Evolutionary conservation across 2,888 invertebrate species (phyloP), one percentile per base, ranked within the genome.

Genomic region (Drosophila lacicola): DNA sequence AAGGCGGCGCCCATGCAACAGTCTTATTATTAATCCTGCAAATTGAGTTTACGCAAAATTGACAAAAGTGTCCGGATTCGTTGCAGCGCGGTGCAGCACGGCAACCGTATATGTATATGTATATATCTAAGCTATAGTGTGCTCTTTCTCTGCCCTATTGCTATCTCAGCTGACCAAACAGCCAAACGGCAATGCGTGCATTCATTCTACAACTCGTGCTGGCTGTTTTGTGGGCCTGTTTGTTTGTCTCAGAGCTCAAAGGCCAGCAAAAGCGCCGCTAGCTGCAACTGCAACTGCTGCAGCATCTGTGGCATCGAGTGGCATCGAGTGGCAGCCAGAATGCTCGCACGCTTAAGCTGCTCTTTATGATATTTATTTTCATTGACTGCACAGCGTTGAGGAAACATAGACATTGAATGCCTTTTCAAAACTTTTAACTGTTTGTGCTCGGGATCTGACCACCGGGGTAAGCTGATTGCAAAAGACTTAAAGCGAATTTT

Each of bases 281-380:
- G 57, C 33, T 41, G 47, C 36, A 14, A 3, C 37, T 33, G 37
- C 11, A 13, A 29, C 37, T 57, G 37, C 21, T 57, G 57, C 29
- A 8, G 8, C 29, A 25, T 25, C 21, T 57, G 57, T 8, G 2
- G 8, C 29, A 25, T 25, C 8, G 6, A 25, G 6, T 25, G 25
- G 25, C 25, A 21, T 42, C 37, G 14, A 21, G 37, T 47, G 56
- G 42, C 21, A 50, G 37, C 44, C 14, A 29, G 14, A 37, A 61
- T 37, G 13, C 49, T 33, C 14, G 37, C 50, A 51, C 71, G 69
- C 62, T 66, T 84, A 87, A 85, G 87, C 87, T 79, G 63, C 79
- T 70, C 73, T 77, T 85, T 87, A 80, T 82, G 82, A 87, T 85
- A 87, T 85, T 85, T 87, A 85, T 85, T 85, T 85, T 87, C 87